Base-by-base conservation (phyloP, 2,113 vertebrate species). In the Serilophus lunatus region DNA sequence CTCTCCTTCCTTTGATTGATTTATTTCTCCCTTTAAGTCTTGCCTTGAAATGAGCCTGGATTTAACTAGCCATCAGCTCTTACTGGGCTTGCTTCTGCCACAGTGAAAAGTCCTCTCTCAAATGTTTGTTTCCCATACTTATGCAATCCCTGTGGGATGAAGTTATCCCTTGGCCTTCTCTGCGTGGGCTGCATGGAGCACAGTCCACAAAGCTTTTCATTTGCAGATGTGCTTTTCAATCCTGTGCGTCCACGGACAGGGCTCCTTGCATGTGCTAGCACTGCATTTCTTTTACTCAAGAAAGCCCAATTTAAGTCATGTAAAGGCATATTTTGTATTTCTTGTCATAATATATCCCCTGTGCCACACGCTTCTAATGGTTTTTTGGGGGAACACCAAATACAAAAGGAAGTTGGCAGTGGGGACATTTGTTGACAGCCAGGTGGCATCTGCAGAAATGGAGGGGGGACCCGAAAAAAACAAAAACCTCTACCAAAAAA, bases 231-330 rank as follows among this genome's bases (percentile, higher is more conserved):
- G 25, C 33, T 29, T 92, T 54, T 56, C 81, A 71, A 3, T 86
- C 10, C 35, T 14, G 1, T 91, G 57, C 26, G 72, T 45, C 23
- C 15, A 0, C 35, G 13, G 10, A 4, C 31, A 20, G 56, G 63
- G 51, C 38, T 88, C 36, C n/a, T 16, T 24, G 35, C 14, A 0
- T 13, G 49, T 45, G 38, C 38, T 51, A 20, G 18, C 31, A 3
- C 77, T n/a, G 29, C 18, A 0, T 19, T 33, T 13, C 28, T 50
- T 15, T 24, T 23, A 0, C 54, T 25, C 35, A 4, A 13, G 23
- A 56, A 70, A 47, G 54, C 15, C 2, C 3, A 19, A 4, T 19
- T 63, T 4, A 7, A 42, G 12, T 23, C 20, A 0, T 1, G 0
- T 0, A 6, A 8, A 68, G 44, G 13, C 8, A 16, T 33, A 1